phyloP scores from a whole-genome alignment of 2,888 invertebrate species.

The Drosophila borealis region DNA sequence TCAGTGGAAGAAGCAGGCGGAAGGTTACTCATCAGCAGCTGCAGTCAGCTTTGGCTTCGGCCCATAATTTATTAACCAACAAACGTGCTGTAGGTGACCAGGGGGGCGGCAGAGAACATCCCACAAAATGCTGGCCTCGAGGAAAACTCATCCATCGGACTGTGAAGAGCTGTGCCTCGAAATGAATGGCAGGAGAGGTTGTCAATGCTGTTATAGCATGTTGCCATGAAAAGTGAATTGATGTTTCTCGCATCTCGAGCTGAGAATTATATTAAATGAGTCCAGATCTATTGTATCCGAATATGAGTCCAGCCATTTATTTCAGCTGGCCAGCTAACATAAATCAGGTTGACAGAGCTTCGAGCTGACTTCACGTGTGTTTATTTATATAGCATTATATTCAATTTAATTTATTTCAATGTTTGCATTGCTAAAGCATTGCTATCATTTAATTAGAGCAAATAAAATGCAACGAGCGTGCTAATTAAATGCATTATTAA shows the following conservation, averaged over 20 bases:
- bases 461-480: constrained; percentile 62
- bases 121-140: constrained; percentile 17
- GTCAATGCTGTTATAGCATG: constrained; percentile 31
- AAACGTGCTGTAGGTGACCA: constrained; percentile 23
- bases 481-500: constrained; percentile 72
- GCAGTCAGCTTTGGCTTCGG: constrained; percentile 64
- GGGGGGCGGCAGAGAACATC: constrained; percentile 2
- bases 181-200: constrained; percentile 5
- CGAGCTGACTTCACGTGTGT: constrained; percentile 15
- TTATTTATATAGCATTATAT: constrained; percentile 8
- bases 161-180: neutral
- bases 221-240: constrained; percentile 10
- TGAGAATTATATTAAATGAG: constrained; percentile 7
- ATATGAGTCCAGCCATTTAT: constrained; percentile 4
- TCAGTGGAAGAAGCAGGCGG: constrained; percentile 20
- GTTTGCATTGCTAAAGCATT: constrained; percentile 43
- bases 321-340: neutral
- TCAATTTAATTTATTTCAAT: constrained; percentile 49
- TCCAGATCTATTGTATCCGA: constrained; percentile 9
- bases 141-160: constrained; percentile 34
- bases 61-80: constrained; percentile 80
- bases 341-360: constrained; percentile 30
- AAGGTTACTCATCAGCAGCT: constrained; percentile 71
- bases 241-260: constrained; percentile 16
- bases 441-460: constrained; percentile 71